phyloP scores from a whole-genome alignment of 2,888 invertebrate species.

The Lymantria monacha region DNA sequence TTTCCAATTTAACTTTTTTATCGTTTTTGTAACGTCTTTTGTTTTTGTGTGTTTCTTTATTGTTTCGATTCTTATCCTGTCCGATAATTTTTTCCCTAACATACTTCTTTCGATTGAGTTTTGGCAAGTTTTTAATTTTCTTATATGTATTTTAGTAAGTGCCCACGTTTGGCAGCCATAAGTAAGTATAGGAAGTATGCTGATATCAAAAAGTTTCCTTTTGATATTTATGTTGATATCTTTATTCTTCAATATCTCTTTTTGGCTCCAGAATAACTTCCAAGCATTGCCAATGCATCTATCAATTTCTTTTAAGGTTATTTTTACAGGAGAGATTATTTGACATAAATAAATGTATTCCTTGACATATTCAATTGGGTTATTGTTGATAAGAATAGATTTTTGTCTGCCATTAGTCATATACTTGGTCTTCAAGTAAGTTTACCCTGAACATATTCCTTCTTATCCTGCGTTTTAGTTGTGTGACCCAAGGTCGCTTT shows the following conservation, averaged over 20 bases:
- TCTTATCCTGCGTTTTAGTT: too few species aligned
- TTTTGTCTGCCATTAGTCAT: too few species aligned
- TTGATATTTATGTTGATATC: not conserved
- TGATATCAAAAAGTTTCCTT: slow-evolving; percentile 7
- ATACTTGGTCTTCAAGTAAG: not conserved
- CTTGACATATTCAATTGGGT: not conserved
- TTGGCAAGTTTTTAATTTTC: not conserved
- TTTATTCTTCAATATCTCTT: slow-evolving; percentile 10
- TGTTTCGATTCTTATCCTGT: not conserved
- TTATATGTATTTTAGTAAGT: not conserved
- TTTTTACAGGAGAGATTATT: not conserved
- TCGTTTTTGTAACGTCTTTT: not conserved
- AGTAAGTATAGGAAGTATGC: slow-evolving; percentile 7
- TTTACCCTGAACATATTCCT: too few species aligned
- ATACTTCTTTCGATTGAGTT: not conserved
- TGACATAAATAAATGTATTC: slow-evolving; percentile 1
- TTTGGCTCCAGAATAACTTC: slow-evolving; percentile 8
- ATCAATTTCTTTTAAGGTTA: slow-evolving; percentile 7
- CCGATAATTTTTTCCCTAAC: not conserved
- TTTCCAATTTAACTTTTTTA: not conserved
- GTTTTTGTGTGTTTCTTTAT: not conserved
- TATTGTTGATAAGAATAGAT: not conserved
- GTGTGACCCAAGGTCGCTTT: too few species aligned
- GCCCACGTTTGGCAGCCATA: not conserved
- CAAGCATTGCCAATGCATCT: slow-evolving; percentile 9